These are phyloP conservation scores for Subanguina moxae DNA, from an alignment of 1,140 invertebrate species.

Conservation along the genomic window DNA sequence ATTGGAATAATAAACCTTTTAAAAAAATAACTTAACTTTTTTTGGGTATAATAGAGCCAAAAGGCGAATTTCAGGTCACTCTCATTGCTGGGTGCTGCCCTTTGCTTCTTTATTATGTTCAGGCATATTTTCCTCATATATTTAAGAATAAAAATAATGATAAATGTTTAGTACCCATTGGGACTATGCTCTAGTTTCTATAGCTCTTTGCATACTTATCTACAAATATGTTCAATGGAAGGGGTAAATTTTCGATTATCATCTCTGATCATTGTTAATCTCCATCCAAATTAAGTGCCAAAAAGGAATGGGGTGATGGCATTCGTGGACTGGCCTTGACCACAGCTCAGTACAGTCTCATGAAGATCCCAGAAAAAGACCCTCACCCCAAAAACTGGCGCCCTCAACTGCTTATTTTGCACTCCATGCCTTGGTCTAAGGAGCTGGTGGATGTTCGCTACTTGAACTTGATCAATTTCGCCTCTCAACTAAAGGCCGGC, in stretches of 20 bases:
- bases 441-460: conserved; percentile 54
- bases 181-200: conserved; percentile 92
- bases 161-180: conserved; percentile 99
- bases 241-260: conserved; percentile 69
- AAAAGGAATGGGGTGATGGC: conserved; percentile 99
- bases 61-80: conserved; percentile 65
- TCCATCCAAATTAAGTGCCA: conserved; percentile 69
- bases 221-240: conserved; percentile 99
- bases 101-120: conserved; percentile 80
- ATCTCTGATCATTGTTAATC: background rate
- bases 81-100: conserved; percentile 81
- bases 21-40: background rate
- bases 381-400: conserved; percentile 57
- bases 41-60: no score
- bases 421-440: conserved; percentile 56
- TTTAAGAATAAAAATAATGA: no score
- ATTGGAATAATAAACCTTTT: background rate
- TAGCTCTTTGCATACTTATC: conserved; percentile 84
- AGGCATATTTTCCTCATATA: no score
- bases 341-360: conserved; percentile 85
- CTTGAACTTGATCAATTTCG: conserved; percentile 53
- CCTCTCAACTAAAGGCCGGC: conserved; percentile 62
- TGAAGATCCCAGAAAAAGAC: conserved; percentile 58
- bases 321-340: conserved; percentile 91
- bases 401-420: conserved; percentile 54